Evolutionary conservation across 2,888 invertebrate species (phyloP), one percentile per base, ranked within the genome.

Genomic region (Barypeithes pellucidus): DNA sequence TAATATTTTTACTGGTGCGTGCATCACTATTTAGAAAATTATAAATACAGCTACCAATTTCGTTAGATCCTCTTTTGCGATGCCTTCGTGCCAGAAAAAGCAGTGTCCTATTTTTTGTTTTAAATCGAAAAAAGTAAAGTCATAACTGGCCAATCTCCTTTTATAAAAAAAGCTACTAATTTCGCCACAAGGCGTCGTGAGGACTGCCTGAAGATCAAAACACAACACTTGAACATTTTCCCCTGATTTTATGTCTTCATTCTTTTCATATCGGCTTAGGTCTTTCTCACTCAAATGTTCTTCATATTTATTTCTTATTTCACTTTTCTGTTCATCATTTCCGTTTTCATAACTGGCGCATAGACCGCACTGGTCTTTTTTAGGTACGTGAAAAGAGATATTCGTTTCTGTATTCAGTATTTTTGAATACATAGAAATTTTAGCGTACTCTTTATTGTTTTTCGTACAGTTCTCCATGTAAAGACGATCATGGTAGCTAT

Each of bases 341-440:
- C 29, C 29, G 7, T 29, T 29, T 29, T 29, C 29, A 5, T 29
- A 29, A 29, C 29, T 29, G 29, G 29, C 24, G 24, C 24, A 24
- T 24, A 24, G 5, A 24, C 29, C 29, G 29, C 29, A 5, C 29
- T 29, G 29, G 29, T 29, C 29, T 29, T 29, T 29, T 5, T 29
- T 29, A 29, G 29, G 29, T 29, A 16, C 22, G 22, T 20, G n/a
- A 59, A 57, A 57, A 14, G 39, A 79, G 77, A 73, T 79, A 73
- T 63, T 70, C 14, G 39, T 61, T 67, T 61, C 61, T 41, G n/a
- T 20, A 41, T 61, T 61, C 39, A 47, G 18, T 47, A 47, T 47
- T 7, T 12, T 8, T 18, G 5, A 12, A n/a, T 12, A 47, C 47
- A 47, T 61, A 29, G 29, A 52, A 52, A 1, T 60, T 67, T 69